Base-by-base conservation (phyloP, 2,888 invertebrate species). In the Agrilus biguttatus region DNA sequence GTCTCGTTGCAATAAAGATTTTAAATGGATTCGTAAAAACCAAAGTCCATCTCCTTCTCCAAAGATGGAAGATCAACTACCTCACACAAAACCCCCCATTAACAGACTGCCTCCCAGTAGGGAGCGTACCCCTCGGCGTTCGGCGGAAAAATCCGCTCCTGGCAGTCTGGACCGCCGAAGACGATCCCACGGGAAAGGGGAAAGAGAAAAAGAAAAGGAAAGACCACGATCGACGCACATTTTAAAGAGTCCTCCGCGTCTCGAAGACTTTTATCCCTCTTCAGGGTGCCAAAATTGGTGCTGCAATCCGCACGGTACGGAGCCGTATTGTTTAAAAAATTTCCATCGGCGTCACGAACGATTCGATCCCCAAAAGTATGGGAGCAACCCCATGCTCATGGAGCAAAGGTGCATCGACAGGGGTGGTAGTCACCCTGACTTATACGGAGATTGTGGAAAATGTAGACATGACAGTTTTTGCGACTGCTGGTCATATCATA, bases 1-100 rank as follows among this genome's bases (percentile, higher is more conserved):
- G 37, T 76, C 77, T 10, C 68, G 76, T 46, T 76, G 79, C 57
- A 76, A 78, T 60, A 74, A 75, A 59, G 77, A 78, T 61, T 80
- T 80, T 62, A 77, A 74, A 65, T 80, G 80, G 80, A 71, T 80
- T 62, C 72, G 60, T 55, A 66, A 66, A 48, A 61, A 61, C 33
- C 52, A 51, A 41, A 51, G 48, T 42, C 52, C 46, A 45, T 44
- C 39, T 39, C 42, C 41, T 28, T 48, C 42, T 48, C 55, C 53
- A 19, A 59, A 55, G 49, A 61, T 61, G 58, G 60, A 60, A 33
- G 57, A 56, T 10, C 70, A 51, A 23, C 48, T 51, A n/a, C 54
- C 51, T 2, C 51, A 45, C 41, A 47, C 55, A 10, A 60, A 61
- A 41, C 61, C 62, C 5, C 63, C 63, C 7, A 58, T 63, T 37